Evolutionary conservation across 2,113 vertebrate species (phyloP).

Genomic region (Labeo rohita): DNA sequence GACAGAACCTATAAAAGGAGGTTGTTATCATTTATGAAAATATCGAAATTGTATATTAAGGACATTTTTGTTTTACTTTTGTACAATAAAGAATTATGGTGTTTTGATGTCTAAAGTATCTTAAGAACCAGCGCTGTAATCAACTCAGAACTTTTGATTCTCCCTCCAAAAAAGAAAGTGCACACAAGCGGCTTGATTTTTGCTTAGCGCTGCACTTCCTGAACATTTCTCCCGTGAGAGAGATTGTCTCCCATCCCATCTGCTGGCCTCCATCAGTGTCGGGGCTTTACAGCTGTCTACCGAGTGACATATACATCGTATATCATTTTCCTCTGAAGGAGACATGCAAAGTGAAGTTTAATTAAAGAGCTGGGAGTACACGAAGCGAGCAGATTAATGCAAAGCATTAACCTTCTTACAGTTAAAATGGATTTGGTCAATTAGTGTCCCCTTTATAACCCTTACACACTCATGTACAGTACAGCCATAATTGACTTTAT

Average conservation of each 20-base stretch:
- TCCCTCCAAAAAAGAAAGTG: constrained; percentile 58
- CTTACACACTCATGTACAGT: neutral
- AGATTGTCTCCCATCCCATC: constrained; percentile 31
- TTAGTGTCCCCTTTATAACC: neutral
- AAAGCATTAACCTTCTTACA: constrained; percentile 11
- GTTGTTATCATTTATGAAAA: neutral
- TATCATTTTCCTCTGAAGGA: constrained; percentile 27
- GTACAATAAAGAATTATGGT: neutral
- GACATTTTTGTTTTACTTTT: neutral
- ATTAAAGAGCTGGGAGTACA: constrained; percentile 17
- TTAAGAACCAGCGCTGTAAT: neutral
- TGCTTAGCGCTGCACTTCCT: constrained; percentile 59
- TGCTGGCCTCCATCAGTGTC: constrained; percentile 35
- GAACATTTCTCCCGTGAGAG: constrained; percentile 50
- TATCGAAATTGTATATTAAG: neutral
- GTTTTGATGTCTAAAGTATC: neutral
- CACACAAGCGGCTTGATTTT: constrained; percentile 63
- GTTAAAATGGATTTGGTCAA: constrained; percentile 4
- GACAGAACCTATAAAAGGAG: neutral
- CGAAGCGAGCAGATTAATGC: constrained; percentile 5
- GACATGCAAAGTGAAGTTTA: constrained; percentile 41
- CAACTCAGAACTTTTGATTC: constrained; percentile 47
- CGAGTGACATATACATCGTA: constrained; percentile 34
- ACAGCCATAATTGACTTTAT: neutral
- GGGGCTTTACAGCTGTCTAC: constrained; percentile 8